Base-by-base conservation (phyloP, 2,888 invertebrate species). In the Xanthia icteritia region DNA sequence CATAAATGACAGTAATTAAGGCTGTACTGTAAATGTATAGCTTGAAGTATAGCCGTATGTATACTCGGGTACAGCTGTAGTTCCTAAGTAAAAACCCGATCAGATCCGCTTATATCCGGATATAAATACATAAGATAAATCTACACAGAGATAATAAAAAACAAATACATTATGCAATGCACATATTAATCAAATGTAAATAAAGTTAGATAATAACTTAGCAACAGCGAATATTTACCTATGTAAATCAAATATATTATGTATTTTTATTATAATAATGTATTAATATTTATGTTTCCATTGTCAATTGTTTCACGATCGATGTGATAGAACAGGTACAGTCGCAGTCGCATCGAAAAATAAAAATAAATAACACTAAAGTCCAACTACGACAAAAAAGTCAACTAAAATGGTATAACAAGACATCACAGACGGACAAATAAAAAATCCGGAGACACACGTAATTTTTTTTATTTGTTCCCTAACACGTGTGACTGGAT, bases 261-360 rank as follows among this genome's bases (percentile, higher is more conserved):
- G 42, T 54, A 54, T 23, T 31, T 42, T 51, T 42, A 31, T 31
- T 51, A 48, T 17, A 39, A 70, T 51, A n/a, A 31, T 60, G 48
- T 31, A 51, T 75, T 5, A 9, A 48, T 77, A 77, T 75, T 51
- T n/a, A 65, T 78, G n/a, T 31, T n/a, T 2, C 42, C 6, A 31
- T 36, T 75, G 20, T 78, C 6, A 20, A 54, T 75, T 39, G 31
- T 9, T 20, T 51, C 23, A 75, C 42, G n/a, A 61, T 61, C 27
- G 2, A 9, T 42, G n/a, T 42, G 39, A 27, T 60, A 61, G 13
- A 42, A 13, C 8, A 6, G 5, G 39, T 77, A 74, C 27, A 77
- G 23, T 39, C 17, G 31, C 31, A 31, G 2, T n/a, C n/a, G n/a
- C n/a, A n/a, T n/a, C n/a, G n/a, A n/a, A n/a, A n/a, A n/a, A n/a